Evolutionary conservation across 2,113 vertebrate species (phyloP).

Genomic region (Candoia aspera): DNA sequence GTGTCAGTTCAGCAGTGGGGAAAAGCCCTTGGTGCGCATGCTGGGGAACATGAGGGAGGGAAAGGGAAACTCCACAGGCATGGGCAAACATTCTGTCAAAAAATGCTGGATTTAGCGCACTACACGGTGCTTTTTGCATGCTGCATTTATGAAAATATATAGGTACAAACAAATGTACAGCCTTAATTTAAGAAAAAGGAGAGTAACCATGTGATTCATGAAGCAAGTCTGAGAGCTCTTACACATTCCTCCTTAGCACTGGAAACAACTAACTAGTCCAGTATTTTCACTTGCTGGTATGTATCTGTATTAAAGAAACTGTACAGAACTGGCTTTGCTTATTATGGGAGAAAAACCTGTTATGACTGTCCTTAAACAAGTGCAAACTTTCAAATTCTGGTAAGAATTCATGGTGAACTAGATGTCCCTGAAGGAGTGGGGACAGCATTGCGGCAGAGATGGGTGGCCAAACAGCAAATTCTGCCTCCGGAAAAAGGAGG

Average conservation of each 20-base stretch:
- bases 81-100: neutral
- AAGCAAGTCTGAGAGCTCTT: neutral
- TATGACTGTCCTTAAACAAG: neutral
- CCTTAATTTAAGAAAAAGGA: neutral
- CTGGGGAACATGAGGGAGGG: neutral
- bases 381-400: no score
- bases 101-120: neutral
- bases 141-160: conserved; percentile 2
- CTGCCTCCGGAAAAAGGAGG: no score
- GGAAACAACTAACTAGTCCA: neutral
- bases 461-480: no score
- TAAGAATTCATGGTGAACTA: no score
- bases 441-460: no score
- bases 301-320: neutral
- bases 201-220: neutral
- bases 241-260: neutral
- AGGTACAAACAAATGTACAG: neutral
- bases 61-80: neutral
- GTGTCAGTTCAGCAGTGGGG: neutral
- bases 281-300: neutral
- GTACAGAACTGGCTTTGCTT: neutral
- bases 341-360: neutral
- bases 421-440: no score
- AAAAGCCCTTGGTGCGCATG: neutral
- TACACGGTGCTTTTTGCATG: neutral